Conservation (phyloP, 2,797 vertebrate genomes). For the Acridotheres tristis region DNA sequence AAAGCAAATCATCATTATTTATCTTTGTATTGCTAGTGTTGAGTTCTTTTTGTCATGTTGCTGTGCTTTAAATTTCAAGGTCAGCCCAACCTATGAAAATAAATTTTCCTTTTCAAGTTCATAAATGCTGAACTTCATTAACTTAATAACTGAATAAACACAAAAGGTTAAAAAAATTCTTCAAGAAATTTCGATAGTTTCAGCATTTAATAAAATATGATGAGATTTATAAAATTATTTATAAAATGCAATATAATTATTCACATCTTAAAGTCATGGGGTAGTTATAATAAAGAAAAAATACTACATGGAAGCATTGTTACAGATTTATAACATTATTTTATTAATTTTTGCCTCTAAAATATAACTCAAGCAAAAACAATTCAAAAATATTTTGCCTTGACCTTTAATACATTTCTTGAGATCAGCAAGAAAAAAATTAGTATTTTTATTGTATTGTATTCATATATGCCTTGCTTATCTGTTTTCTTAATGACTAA, state of each 20-base stretch:
- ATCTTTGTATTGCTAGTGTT: background rate
- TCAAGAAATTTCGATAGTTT: background rate
- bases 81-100: background rate
- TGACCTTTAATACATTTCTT: background rate
- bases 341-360: background rate
- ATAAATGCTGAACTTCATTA: background rate
- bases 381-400: background rate
- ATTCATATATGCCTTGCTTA: background rate
- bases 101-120: background rate
- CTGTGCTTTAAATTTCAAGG: background rate
- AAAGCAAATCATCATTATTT: background rate
- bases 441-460: background rate
- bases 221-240: background rate
- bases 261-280: background rate
- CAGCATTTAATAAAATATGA: background rate
- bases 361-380: background rate
- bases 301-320: fast-evolving
- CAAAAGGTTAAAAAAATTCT: background rate
- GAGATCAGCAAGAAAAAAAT: background rate
- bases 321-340: background rate
- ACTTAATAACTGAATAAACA: background rate
- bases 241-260: background rate
- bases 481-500: background rate
- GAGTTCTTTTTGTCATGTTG: background rate
- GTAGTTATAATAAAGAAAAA: background rate